Base-by-base conservation (phyloP, 2,113 vertebrate genomes). In the Mystacornis crossleyi region DNA sequence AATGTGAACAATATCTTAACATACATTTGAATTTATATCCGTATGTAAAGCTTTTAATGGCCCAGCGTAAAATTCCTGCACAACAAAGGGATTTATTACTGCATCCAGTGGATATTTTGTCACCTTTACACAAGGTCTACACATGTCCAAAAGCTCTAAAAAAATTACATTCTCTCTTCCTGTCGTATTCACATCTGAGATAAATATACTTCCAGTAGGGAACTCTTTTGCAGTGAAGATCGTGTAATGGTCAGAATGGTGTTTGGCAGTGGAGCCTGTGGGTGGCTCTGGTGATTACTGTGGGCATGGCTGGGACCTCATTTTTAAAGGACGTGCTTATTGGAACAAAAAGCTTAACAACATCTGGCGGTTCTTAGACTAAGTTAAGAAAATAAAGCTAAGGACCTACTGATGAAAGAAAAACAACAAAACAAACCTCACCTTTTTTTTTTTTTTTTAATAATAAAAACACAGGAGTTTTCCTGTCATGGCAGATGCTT, bases 401-500 rank as follows among this genome's bases (percentile, higher is more conserved):
- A 78, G 13, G 3, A 36, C 2, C 2, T 65, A 26, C 9, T 25
- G 42, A 57, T 42, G 29, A 29, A 57, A 75, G 43, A 31, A 50
- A 66, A 50, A 6, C 3, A 48, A 38, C 4, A 70, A 40, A 38
- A 16, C 10, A 72, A 54, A 2, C 3, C 6, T 64, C 12, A 40
- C 9, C 8, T 53, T 45, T 21, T 31, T 31, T 34, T n/a, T n/a
- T 34, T 48, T 28, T 8, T 33, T 16, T 54, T 19, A 15, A 12
- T 81, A 72, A 75, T 86, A 81, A 75, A n/a, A 77, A 28, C 12
- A 48, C 19, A 25, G 36, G 26, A 65, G 28, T 79, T 74, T 90
- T 65, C 42, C 54, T 97, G 50, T 89, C 73, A 55, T 36, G 71
- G 51, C 94, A 97, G 84, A 86, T 95, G 61, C 69, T 93, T 97